These are phyloP conservation scores for Triplophysa tibetana DNA, from an alignment of 2,113 vertebrate species.

Conservation along the genomic window DNA sequence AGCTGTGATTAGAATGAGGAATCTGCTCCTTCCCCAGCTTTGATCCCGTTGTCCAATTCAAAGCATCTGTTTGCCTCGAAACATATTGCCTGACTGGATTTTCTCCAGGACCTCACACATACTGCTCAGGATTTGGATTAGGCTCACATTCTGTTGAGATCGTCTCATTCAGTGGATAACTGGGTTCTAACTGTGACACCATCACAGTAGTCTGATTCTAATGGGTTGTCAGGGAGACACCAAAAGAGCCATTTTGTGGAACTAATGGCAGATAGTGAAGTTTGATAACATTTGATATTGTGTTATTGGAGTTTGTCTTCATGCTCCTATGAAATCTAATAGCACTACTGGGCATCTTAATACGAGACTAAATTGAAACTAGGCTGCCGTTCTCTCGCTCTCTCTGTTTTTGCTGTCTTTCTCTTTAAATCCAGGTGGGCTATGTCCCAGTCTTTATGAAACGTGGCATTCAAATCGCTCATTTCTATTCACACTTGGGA, in stretches of 20 bases:
- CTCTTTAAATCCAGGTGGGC: not conserved
- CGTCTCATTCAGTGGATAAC: slow-evolving; percentile 6
- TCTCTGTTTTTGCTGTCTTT: not conserved
- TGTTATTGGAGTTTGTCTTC: slow-evolving; percentile 24
- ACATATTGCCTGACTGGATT: slow-evolving; percentile 22
- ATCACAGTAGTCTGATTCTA: slow-evolving; percentile 13
- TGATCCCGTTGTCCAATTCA: slow-evolving; percentile 24
- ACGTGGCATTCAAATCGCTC: not conserved
- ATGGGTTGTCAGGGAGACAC: slow-evolving; percentile 42
- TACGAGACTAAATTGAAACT: slow-evolving; percentile 26
- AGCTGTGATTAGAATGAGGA: slow-evolving; percentile 26
- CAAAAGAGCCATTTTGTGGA: slow-evolving; percentile 27
- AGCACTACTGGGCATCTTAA: slow-evolving; percentile 29
- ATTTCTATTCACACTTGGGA: not conserved
- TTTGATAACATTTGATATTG: slow-evolving; percentile 25
- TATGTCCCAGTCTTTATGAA: not conserved
- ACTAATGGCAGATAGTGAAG: slow-evolving; percentile 38
- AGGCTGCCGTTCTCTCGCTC: not conserved
- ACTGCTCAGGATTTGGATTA: slow-evolving; percentile 1
- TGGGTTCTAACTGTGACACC: slow-evolving; percentile 19
- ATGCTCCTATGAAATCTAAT: slow-evolving; percentile 28
- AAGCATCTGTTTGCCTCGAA: slow-evolving; percentile 45
- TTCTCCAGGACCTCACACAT: slow-evolving; percentile 37
- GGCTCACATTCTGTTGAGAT: not conserved
- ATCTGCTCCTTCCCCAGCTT: slow-evolving; percentile 30